Evolutionary conservation across 2,797 vertebrate species (phyloP).

Genomic region (Acanthiza pusilla): DNA sequence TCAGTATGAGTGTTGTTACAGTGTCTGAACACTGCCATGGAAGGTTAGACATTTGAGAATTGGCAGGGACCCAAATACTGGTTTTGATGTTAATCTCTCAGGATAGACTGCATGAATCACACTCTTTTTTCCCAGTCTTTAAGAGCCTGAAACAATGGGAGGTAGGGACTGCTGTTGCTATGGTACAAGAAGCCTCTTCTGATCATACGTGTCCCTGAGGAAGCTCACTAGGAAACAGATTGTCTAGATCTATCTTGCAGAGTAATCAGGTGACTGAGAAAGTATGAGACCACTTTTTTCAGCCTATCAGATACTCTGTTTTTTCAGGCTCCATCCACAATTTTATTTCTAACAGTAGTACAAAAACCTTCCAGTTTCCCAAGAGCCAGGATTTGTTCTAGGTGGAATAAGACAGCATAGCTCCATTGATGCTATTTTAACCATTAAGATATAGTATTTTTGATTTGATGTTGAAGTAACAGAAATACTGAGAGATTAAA

Average conservation of each 20-base stretch:
- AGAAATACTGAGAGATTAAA: not conserved
- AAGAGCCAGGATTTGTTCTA: not conserved
- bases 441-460: not conserved
- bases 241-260: not conserved
- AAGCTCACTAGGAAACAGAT: slow-evolving; percentile 4
- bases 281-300: not conserved
- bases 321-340: not conserved
- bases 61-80: slow-evolving; percentile 1
- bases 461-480: not conserved
- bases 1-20: not conserved
- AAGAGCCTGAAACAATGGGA: slow-evolving; percentile 15
- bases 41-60: not conserved
- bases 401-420: not conserved
- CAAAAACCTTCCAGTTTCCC: not conserved
- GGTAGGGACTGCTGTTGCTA: slow-evolving; percentile 14
- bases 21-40: not conserved
- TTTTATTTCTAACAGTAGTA: not conserved
- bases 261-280: not conserved
- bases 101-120: not conserved
- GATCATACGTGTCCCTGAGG: not conserved
- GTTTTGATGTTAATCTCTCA: not conserved
- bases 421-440: not conserved
- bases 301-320: not conserved
- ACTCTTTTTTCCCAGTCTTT: not conserved
- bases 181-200: slow-evolving; percentile 3